Conservation (phyloP, 2,888 invertebrate species). For the Stenodera caucasica region DNA sequence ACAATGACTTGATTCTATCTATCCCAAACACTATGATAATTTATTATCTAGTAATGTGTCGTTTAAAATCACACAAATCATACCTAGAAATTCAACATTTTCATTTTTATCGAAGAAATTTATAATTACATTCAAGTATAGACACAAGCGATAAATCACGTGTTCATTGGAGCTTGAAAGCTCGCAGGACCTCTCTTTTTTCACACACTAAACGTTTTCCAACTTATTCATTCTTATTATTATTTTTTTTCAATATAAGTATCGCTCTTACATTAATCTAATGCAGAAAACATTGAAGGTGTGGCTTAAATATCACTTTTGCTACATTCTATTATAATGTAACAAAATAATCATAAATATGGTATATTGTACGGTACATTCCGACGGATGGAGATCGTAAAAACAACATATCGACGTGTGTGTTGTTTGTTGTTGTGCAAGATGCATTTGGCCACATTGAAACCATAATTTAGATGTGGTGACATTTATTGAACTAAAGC, state of each 20-base stretch:
- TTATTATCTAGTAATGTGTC: slow-evolving; percentile 6
- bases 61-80: slow-evolving; percentile 6
- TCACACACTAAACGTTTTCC: not conserved
- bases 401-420: slow-evolving; percentile 40
- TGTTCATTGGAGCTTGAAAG: slow-evolving; percentile 6
- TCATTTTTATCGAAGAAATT: not conserved
- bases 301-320: not conserved
- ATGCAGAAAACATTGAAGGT: not conserved
- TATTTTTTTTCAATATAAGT: too few species aligned
- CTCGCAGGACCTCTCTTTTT: slow-evolving; percentile 1
- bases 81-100: not conserved
- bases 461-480: slow-evolving; percentile 51
- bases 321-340: slow-evolving; percentile 30
- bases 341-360: slow-evolving; percentile 45
- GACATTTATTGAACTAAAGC: slow-evolving; percentile 52
- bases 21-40: not conserved
- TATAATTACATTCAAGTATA: slow-evolving; percentile 2
- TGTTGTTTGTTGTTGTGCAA: slow-evolving; percentile 33
- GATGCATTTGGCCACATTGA: slow-evolving; percentile 47
- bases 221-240: too few species aligned
- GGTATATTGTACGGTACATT: slow-evolving; percentile 35
- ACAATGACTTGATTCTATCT: not conserved
- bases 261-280: too few species aligned
- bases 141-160: slow-evolving; percentile 1
- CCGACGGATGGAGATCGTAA: slow-evolving; percentile 47